These are phyloP conservation scores for Pantelozetes paolii DNA, from an alignment of 2,888 invertebrate genomes.

Conservation along the genomic window DNA sequence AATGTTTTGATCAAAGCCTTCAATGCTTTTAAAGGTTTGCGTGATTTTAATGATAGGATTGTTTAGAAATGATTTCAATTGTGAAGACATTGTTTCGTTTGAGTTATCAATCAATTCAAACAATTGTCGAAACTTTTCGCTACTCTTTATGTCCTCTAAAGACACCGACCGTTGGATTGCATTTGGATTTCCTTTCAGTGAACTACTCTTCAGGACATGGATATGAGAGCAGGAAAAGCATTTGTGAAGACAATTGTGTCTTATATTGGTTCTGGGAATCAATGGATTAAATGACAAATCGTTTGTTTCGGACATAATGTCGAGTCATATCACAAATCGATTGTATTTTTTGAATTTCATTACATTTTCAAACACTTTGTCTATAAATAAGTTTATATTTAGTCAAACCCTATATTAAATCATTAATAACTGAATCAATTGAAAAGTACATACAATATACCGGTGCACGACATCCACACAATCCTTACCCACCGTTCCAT, in stretches of 20 bases:
- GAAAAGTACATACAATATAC: too few species aligned
- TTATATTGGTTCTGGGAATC: not conserved
- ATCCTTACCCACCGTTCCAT: too few species aligned
- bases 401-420: too few species aligned
- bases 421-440: too few species aligned
- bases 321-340: not conserved
- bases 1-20: not conserved
- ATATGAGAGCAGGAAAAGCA: slow-evolving; percentile 3
- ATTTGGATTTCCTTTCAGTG: not conserved
- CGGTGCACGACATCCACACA: too few species aligned
- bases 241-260: not conserved
- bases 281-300: not conserved
- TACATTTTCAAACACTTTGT: slow-evolving; percentile 51
- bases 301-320: not conserved
- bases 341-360: too few species aligned
- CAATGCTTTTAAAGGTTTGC: not conserved
- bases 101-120: slow-evolving; percentile 7
- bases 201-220: not conserved
- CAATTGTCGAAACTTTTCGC: not conserved
- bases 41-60: not conserved
- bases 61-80: not conserved
- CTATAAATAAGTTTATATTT: too few species aligned
- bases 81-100: not conserved
- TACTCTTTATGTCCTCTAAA: not conserved
- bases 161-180: not conserved